phyloP scores from a whole-genome alignment of 1,140 invertebrate species.

The Lepidostoma basale region DNA sequence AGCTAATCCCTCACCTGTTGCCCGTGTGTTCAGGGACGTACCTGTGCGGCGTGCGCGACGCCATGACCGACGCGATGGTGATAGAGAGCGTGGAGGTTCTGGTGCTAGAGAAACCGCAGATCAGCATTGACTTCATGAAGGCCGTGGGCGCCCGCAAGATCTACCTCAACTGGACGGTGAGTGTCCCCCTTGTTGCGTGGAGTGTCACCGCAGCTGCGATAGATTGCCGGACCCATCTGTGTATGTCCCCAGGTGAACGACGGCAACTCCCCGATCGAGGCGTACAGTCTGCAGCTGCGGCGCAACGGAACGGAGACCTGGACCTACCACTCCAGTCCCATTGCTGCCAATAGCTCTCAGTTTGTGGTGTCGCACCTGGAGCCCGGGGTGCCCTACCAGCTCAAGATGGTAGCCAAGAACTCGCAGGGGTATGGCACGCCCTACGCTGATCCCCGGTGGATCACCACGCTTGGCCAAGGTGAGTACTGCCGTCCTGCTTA shows the following conservation, averaged over 20 bases:
- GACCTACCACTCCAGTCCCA: constrained; percentile 60
- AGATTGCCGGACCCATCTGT: no score
- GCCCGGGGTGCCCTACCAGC: constrained; percentile 66
- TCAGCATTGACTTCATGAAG: constrained; percentile 75
- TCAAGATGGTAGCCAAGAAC: constrained; percentile 64
- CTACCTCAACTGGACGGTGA: constrained; percentile 79
- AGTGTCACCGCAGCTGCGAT: no score
- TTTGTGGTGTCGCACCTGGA: constrained; percentile 67
- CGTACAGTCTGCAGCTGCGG: constrained; percentile 69
- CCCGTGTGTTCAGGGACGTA: constrained; percentile 33
- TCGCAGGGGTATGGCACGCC: constrained; percentile 58
- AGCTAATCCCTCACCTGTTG: neutral
- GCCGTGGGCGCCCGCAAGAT: constrained; percentile 75
- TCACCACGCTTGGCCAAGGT: constrained; percentile 65
- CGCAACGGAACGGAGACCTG: constrained; percentile 60
- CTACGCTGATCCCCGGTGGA: constrained; percentile 58
- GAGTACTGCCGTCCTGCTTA: neutral
- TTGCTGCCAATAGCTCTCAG: constrained; percentile 65
- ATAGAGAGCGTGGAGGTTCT: constrained; percentile 61
- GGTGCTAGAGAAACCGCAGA: constrained; percentile 72
- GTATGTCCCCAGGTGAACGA: constrained; percentile 64
- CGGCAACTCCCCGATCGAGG: constrained; percentile 73
- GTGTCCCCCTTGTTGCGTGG: neutral
- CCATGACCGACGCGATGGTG: constrained; percentile 38
- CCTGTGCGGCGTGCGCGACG: constrained; percentile 32